Conservation (phyloP, 2,888 invertebrate species). For the Idaea aversata region DNA sequence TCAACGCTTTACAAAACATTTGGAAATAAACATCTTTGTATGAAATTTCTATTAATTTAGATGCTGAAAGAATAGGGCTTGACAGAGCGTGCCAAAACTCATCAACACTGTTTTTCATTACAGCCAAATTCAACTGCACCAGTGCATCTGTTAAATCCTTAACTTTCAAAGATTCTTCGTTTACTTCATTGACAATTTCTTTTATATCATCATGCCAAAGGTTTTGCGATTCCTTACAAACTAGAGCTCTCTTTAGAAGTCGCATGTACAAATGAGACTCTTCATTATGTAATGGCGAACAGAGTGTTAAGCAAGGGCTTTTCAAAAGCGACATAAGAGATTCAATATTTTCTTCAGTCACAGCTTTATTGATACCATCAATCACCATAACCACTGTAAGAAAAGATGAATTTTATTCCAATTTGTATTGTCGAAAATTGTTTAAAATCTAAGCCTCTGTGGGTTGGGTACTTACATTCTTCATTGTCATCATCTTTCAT, state of each 20-base stretch:
- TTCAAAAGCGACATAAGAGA: constrained; percentile 71
- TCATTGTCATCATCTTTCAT: constrained; percentile 81
- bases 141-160: constrained; percentile 69
- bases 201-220: constrained; percentile 82
- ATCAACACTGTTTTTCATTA: constrained; percentile 62
- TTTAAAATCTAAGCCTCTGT: neutral
- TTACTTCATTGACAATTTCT: constrained; percentile 67
- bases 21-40: constrained; percentile 71
- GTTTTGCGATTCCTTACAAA: constrained; percentile 78
- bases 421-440: neutral
- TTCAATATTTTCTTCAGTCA: constrained; percentile 74
- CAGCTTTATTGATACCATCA: constrained; percentile 80
- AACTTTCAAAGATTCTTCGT: constrained; percentile 70
- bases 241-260: constrained; percentile 71
- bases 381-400: constrained; percentile 79
- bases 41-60: constrained; percentile 51
- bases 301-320: constrained; percentile 67
- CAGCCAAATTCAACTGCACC: constrained; percentile 64
- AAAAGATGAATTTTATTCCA: constrained; percentile 10
- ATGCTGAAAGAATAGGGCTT: constrained; percentile 46
- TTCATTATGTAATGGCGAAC: constrained; percentile 61
- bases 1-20: constrained; percentile 68
- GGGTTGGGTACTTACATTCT: constrained; percentile 60
- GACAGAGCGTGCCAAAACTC: constrained; percentile 63
- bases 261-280: constrained; percentile 77